Conservation (phyloP, 2,797 vertebrate species). For the Melanotaenia trifasciata region DNA sequence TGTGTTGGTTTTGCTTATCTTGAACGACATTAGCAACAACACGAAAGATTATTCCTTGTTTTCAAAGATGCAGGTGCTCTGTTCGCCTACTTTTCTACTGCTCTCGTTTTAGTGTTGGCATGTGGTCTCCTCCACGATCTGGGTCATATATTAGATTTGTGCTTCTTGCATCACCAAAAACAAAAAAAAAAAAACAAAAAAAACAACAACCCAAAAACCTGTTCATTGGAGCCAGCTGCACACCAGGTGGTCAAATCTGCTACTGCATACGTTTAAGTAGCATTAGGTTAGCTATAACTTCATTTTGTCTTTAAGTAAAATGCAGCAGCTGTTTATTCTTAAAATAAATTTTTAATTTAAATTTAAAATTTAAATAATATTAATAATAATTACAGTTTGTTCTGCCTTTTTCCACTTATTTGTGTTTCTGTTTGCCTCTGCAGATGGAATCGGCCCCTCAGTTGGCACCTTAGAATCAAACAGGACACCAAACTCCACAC, state of each 20-base stretch:
- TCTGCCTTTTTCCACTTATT: neutral
- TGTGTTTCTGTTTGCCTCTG: constrained; percentile 34
- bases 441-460: constrained; percentile 78
- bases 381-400: neutral
- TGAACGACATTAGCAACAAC: neutral
- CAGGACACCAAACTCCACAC: constrained; percentile 44
- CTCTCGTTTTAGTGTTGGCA: neutral
- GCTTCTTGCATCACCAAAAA: constrained; percentile 7
- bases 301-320: constrained; percentile 8
- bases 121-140: constrained; percentile 17
- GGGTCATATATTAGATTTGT: constrained; percentile 38
- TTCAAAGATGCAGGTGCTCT: constrained; percentile 3
- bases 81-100: neutral
- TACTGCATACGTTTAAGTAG: constrained; percentile 13
- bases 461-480: constrained; percentile 63
- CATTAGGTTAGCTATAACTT: neutral
- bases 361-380: neutral
- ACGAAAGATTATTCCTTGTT: neutral
- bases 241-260: constrained; percentile 32
- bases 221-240: constrained; percentile 20
- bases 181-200: too few relatives aligned
- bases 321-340: neutral
- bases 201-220: neutral
- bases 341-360: too few relatives aligned
- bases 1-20: neutral